Evolutionary conservation across 2,888 invertebrate genomes (phyloP).

Genomic region (Andrena flavipes): DNA sequence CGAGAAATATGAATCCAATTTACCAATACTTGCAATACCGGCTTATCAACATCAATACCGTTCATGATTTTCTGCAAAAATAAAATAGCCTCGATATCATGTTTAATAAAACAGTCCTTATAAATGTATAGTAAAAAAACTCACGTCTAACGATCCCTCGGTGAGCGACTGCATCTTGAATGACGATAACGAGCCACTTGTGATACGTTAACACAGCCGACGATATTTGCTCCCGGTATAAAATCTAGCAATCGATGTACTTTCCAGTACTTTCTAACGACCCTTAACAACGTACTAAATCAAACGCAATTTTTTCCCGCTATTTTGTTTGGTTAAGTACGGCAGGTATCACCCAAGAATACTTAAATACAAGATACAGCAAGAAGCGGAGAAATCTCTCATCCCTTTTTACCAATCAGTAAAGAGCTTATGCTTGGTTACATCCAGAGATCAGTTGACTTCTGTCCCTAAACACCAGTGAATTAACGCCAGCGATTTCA

Average conservation of each 20-base stretch:
- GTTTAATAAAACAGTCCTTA: neutral
- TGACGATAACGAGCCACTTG: neutral
- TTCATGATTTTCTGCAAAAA: slow-evolving; percentile 89
- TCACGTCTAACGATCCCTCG: slow-evolving; percentile 77
- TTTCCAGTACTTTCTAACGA: too few species aligned
- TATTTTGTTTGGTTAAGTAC: too few species aligned
- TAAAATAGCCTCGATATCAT: slow-evolving; percentile 8
- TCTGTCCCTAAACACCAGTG: too few species aligned
- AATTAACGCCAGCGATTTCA: too few species aligned
- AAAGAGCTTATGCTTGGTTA: neutral
- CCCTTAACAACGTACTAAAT: too few species aligned
- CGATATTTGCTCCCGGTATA: too few species aligned
- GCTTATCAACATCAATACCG: slow-evolving; percentile 90
- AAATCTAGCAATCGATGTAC: too few species aligned
- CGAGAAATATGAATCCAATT: slow-evolving; percentile 62
- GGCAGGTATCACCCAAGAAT: too few species aligned
- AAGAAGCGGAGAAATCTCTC: neutral
- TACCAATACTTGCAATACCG: slow-evolving; percentile 92
- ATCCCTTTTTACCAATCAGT: neutral
- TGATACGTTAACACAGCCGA: neutral
- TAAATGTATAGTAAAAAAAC: slow-evolving; percentile 20
- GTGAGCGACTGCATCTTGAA: slow-evolving; percentile 68
- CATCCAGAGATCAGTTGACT: too few species aligned
- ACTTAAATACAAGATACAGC: too few species aligned
- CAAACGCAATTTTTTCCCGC: too few species aligned